Evolutionary conservation across 2,113 vertebrate genomes (phyloP).

Genomic region (Lophura nycthemera): DNA sequence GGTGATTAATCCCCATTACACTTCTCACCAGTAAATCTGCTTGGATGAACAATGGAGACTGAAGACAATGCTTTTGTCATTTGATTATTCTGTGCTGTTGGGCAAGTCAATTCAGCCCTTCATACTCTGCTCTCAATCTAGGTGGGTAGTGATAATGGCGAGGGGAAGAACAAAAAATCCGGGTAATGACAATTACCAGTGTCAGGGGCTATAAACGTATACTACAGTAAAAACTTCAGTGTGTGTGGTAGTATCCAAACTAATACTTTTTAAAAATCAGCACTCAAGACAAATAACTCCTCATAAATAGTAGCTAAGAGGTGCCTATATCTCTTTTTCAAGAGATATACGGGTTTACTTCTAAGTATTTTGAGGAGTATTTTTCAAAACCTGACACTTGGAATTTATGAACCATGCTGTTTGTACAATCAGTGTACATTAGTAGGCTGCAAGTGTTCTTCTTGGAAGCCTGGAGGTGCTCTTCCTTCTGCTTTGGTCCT

Average conservation of each 20-base stretch:
- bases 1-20: neutral
- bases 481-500: neutral
- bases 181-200: neutral
- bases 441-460: neutral
- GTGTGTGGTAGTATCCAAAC: neutral
- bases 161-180: neutral
- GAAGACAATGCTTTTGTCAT: neutral
- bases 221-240: neutral
- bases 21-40: neutral
- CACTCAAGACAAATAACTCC: neutral
- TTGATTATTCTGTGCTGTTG: neutral
- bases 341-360: neutral
- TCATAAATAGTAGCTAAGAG: neutral
- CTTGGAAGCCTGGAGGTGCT: neutral
- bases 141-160: neutral
- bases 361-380: neutral
- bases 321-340: neutral
- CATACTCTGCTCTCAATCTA: neutral
- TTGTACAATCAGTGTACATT: neutral
- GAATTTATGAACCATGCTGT: neutral
- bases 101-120: neutral
- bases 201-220: neutral
- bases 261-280: neutral
- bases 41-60: neutral
- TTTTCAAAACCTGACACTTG: neutral